Base-by-base conservation (phyloP, 2,797 vertebrate species). In the Scolopax bukidnonensis region DNA sequence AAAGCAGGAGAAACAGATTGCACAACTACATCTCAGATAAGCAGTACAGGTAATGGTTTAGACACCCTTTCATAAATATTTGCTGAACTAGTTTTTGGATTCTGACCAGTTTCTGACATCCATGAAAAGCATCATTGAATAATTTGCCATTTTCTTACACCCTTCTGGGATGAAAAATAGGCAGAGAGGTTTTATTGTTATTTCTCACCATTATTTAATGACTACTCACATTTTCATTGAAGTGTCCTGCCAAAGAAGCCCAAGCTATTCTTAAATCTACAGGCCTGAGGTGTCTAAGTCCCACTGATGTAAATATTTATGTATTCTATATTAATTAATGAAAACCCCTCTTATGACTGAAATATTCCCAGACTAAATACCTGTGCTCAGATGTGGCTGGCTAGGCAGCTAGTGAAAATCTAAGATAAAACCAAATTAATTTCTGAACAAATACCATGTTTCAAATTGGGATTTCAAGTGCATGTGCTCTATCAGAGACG, bases 61-160 rank as follows among this genome's bases (percentile, higher is more conserved):
- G 84, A 94, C 84, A 89, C 60, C 21, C 3, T 95, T 95, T 90
- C 75, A 96, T 93, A 94, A 97, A 90, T 96, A 96, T 89, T 97
- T 96, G 88, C 86, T 95, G 94, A 96, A 93, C 54, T 61, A 57
- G 69, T 24, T 93, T 90, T 89, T 96, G 94, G 81, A 74, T 94
- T 92, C 64, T 80, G n/a, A 94, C 86, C 96, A 96, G 57, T 60
- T 96, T 77, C 84, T 96, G 90, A 92, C 78, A 95, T 71, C 24
- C 69, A 93, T 24, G 20, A 94, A 87, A 96, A 93, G 86, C 75
- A 95, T 3, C 75, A 95, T 3, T 93, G 61, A 95, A 84, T 90
- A 89, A 90, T 95, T 65, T 87, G 45, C 38, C 53, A 57, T 77
- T 84, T 94, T 93, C 77, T 94, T 84, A 83, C 53, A 89, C 69